Conservation (phyloP, 2,113 vertebrate species). For the Lamprologus tigripictilis region DNA sequence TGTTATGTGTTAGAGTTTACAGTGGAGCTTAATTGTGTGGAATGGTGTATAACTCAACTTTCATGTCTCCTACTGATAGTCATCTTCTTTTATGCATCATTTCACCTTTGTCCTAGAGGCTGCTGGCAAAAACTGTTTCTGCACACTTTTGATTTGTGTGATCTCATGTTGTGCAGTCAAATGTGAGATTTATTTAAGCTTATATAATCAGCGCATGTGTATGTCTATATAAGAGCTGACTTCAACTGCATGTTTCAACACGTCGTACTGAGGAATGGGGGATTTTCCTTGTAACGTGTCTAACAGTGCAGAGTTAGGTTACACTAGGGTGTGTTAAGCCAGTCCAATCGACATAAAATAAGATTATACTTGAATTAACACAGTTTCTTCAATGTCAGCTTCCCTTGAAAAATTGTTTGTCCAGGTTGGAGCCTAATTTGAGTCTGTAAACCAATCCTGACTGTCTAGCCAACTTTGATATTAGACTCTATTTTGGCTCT, state of each 20-base stretch:
- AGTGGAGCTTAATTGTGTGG: background rate
- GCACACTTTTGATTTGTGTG: background rate
- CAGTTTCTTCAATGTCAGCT: background rate
- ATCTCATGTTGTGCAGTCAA: slow-evolving; percentile 26
- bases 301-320: slow-evolving; percentile 9
- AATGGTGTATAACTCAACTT: background rate
- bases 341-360: background rate
- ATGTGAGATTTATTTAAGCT: background rate
- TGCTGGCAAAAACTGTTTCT: background rate
- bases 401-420: background rate
- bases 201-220: background rate
- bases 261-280: slow-evolving; percentile 19
- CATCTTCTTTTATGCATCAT: background rate
- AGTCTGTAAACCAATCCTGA: background rate
- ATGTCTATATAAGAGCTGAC: background rate
- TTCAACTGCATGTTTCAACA: slow-evolving; percentile 44
- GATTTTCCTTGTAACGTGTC: slow-evolving; percentile 11
- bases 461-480: slow-evolving; percentile 37
- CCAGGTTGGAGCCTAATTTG: background rate
- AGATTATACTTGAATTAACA: background rate
- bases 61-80: slow-evolving; percentile 5
- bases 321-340: background rate
- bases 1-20: background rate
- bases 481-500: slow-evolving; percentile 29
- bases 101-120: background rate